Base-by-base conservation (phyloP, 2,888 invertebrate species). In the Xylocampa areola region DNA sequence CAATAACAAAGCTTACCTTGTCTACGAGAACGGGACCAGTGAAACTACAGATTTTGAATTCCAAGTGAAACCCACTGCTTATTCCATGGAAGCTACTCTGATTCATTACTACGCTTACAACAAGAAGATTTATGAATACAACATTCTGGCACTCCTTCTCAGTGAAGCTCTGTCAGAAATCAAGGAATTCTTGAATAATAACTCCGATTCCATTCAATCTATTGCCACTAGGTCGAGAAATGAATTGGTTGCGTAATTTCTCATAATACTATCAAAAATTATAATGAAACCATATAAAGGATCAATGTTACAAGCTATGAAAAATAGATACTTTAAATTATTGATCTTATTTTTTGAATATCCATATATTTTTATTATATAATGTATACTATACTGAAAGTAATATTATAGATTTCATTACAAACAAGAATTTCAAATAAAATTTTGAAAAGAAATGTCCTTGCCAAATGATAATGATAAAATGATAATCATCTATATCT, bases 61-160 rank as follows among this genome's bases (percentile, higher is more conserved):
- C 1, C 16, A 68, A 11, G 76, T 72, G 0, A 79, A 76, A 3
- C 89, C 91, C 0, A 76, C 86, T 0, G 92, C 90, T 1, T 87
- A 79, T 29, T 76, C 80, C 0, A 62, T 85, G 47, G 91, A 92
- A 58, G 84, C 77, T 0, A 73, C 84, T 0, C 49, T 89, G 0
- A 68, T 90, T 1, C 84, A 89, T 19, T 91, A 86, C 58, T 88
- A 77, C 11, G 90, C 75, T 4, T 79, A 85, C 33, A 73, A 91
- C 8, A 90, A 91, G 55, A 87, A 84, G 3, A 86, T 92, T 23
- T 92, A 92, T 43, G 82, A 88, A 60, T 90, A 85, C 69, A 88
- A 91, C 39, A 4, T 91, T 0, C 13, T 83, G 0, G 19, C 19
- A 0, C 8, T 86, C 0, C 4, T 86, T 0, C 4, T 79, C 0